Evolutionary conservation across 2,888 invertebrate genomes (phyloP).

Genomic region (Calephelis perditalis): DNA sequence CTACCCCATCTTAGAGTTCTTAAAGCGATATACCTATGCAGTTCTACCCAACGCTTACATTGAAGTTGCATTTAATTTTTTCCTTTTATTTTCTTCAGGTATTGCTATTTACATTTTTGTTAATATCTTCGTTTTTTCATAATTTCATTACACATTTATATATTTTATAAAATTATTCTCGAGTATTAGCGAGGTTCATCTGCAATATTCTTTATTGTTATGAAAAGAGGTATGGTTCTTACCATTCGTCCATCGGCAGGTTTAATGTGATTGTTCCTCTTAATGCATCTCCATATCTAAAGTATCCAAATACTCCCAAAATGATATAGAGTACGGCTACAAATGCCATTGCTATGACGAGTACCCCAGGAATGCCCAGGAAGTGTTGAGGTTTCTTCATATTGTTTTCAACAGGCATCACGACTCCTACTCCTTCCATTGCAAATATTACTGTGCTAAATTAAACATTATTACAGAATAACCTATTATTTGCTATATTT

Average conservation of each 20-base stretch:
- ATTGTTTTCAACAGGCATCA: slow-evolving; percentile 95
- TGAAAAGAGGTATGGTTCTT: slow-evolving; percentile 35
- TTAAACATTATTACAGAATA: neutral
- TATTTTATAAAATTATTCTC: too few relatives aligned
- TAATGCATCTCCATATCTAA: slow-evolving; percentile 86
- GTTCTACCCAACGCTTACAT: too few relatives aligned
- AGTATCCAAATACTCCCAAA: slow-evolving; percentile 93
- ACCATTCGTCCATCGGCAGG: slow-evolving; percentile 83
- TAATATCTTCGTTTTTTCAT: too few relatives aligned
- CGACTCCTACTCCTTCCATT: slow-evolving; percentile 96
- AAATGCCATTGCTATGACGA: slow-evolving; percentile 90
- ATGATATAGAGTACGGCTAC: slow-evolving; percentile 87
- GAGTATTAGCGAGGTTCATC: too few relatives aligned
- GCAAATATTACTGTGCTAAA: slow-evolving; percentile 95
- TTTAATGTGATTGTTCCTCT: slow-evolving; percentile 90
- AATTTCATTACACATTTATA: too few relatives aligned
- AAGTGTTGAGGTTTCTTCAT: slow-evolving; percentile 91
- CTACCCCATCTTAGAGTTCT: too few relatives aligned
- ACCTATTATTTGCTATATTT: neutral
- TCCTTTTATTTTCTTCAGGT: too few relatives aligned
- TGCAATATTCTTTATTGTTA: neutral
- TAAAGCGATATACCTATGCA: too few relatives aligned
- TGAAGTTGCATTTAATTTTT: too few relatives aligned
- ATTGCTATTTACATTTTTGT: too few relatives aligned
- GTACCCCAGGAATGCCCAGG: slow-evolving; percentile 88